Evolutionary conservation across 53 echinoderm and acorn worm species (phyloP), one percentile per base, ranked within the genome.

Genomic region (Luidia sarsii): DNA sequence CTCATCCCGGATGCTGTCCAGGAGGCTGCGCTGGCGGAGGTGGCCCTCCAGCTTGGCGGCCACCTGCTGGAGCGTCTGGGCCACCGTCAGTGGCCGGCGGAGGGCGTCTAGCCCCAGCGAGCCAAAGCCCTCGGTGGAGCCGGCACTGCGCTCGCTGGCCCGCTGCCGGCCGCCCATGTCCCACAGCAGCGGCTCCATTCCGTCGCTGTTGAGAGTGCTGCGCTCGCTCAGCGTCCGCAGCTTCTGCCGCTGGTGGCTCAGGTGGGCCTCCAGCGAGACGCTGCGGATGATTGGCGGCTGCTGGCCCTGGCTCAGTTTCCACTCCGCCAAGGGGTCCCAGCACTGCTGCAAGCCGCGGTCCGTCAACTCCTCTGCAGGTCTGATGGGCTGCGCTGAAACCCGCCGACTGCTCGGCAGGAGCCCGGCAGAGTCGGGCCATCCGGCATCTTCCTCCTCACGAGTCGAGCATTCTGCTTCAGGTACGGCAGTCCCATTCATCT

Each of bases 1-100:
- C 15, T 77, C 59, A 61, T 77, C 77, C 61, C 32, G 77, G 30
- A 77, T 77, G 46, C 77, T 77, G 30, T 60, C 77, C n/a, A 77
- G 61, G 25, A 74, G 57, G n/a, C 60, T 59, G n/a, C 32, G 77
- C 46, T 77, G 77, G 28, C 77, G 46, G 27, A 77, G 18, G 30
- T 59, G 61, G 60, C 61, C 28, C 43, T 77, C 77, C 60, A 77
- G 48, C 77, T 77, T 77, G 10, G 77, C 39, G 38, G 77, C 77
- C 32, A 77, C 77, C 61, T 77, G 77, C 60, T 77, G 77, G 7
- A 77, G 43, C 33, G 77, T 77, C 60, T 77, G 60, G 32, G 39
- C 46, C 48, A 60, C 60, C 7, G 77, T 77, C 29, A 60, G 43
- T 18, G 77, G 77, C 22, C 77, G 77, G 19, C 19, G 77, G 30